A percentile compares a stretch with the other conserved stretches of the same genome.
These are phyloP conservation scores for Malacosoma neustria DNA, from an alignment of 2,888 invertebrate species.

Conservation along the genomic window DNA sequence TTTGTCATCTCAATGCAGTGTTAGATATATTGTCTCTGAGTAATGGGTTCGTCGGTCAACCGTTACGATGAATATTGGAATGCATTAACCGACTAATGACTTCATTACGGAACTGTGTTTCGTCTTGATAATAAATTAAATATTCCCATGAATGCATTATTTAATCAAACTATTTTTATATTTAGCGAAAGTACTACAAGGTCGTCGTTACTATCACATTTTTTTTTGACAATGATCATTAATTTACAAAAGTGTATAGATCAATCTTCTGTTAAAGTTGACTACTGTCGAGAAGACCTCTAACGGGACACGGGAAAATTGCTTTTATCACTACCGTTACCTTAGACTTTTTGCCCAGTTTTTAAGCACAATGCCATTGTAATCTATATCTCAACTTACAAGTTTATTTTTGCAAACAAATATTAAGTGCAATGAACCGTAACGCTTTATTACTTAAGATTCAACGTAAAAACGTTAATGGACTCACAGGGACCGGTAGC, in stretches of 20 bases:
- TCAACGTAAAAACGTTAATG: constrained; percentile 10
- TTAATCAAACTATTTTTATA: constrained; percentile 2
- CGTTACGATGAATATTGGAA: constrained; percentile 23
- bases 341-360: neutral
- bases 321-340: neutral
- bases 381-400: neutral
- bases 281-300: constrained; percentile 9
- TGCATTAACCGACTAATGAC: constrained; percentile 55
- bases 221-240: neutral
- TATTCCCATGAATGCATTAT: constrained; percentile 25
- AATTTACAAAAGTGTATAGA: neutral
- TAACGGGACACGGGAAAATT: neutral
- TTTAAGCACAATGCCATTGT: neutral
- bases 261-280: constrained; percentile 6
- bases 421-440: neutral
- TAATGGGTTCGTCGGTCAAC: constrained; percentile 20
- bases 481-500: constrained; percentile 13
- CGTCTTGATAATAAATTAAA: constrained; percentile 48
- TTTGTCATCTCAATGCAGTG: constrained; percentile 22
- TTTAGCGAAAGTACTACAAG: constrained; percentile 17
- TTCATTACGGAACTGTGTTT: constrained; percentile 51
- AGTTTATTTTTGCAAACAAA: neutral
- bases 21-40: constrained; percentile 17
- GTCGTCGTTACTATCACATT: neutral
- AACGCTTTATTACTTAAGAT: neutral